A percentile compares a stretch with the other conserved stretches of the same genome.
phyloP scores from a whole-genome alignment of 2,888 invertebrate species.

The Gnatocerus cornutus region DNA sequence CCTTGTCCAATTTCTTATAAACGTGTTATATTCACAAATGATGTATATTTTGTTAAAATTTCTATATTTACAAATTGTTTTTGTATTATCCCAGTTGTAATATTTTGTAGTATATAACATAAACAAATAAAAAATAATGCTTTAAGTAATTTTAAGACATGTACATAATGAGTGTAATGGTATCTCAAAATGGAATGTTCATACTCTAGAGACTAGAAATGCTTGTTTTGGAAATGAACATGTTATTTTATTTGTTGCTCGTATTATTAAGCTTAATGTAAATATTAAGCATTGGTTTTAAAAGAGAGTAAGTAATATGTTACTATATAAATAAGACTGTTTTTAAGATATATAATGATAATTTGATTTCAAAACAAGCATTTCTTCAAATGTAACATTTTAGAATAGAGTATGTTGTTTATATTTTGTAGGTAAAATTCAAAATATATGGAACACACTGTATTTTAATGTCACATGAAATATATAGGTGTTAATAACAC shows the following conservation, averaged over 20 bases:
- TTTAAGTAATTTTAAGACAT: constrained; percentile 66
- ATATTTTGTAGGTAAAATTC: constrained; percentile 61
- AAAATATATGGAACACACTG: constrained; percentile 66
- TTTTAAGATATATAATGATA: constrained; percentile 50
- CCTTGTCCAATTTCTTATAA: constrained; percentile 11
- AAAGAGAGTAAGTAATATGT: constrained; percentile 24
- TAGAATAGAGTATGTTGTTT: constrained; percentile 65
- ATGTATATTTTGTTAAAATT: constrained; percentile 48
- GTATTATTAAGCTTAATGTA: constrained; percentile 56
- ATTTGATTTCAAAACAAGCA: constrained; percentile 56
- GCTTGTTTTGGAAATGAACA: constrained; percentile 54
- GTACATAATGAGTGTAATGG: constrained; percentile 64
- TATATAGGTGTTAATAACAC: constrained; percentile 67
- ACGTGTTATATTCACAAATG: constrained; percentile 39
- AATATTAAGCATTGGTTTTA: constrained; percentile 48
- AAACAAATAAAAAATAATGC: constrained; percentile 62
- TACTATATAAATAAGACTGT: constrained; percentile 56
- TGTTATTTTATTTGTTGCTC: constrained; percentile 54
- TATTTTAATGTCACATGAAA: constrained; percentile 66
- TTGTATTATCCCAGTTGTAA: constrained; percentile 26
- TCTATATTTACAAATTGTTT: constrained; percentile 15
- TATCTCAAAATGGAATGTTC: constrained; percentile 62
- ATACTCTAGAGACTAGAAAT: constrained; percentile 55
- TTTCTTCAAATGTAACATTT: constrained; percentile 60
- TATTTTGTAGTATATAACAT: constrained; percentile 54